Percentiles rank a stretch among this genome's conserved stretches.
These are phyloP conservation scores for Drosophila auraria DNA, from an alignment of 1,140 invertebrate genomes.

Conservation along the genomic window DNA sequence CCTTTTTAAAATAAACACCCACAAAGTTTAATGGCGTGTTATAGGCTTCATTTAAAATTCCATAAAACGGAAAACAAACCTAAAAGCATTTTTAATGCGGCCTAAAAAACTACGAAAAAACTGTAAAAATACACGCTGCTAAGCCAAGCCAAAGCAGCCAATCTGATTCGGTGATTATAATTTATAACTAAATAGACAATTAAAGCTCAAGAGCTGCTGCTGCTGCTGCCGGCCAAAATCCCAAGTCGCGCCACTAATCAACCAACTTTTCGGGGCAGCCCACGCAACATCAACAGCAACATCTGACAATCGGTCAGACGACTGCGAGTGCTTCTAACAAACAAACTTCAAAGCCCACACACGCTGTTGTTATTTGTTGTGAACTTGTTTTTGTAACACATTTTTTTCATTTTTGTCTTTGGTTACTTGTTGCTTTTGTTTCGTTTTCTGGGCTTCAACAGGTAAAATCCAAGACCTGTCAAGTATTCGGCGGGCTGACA, in stretches of 20 bases:
- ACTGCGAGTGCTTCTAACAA: conserved; percentile 75
- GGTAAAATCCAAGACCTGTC: conserved; percentile 58
- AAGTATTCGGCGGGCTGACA: conserved; percentile 68
- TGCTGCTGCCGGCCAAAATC: conserved; percentile 29
- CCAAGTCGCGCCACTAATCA: conserved; percentile 57
- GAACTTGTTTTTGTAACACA: conserved; percentile 65
- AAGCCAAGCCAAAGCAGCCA: not conserved
- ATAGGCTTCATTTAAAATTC: conserved; percentile 16
- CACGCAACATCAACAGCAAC: conserved; percentile 56
- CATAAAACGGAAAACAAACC: conserved; percentile 24
- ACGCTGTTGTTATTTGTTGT: conserved; percentile 64
- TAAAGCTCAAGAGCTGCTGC: conserved; percentile 52
- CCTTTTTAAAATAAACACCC: conserved; percentile 35
- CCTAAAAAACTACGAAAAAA: conserved; percentile 5
- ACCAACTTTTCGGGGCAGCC: conserved; percentile 68
- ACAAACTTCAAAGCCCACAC: conserved; percentile 65
- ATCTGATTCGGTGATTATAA: conserved; percentile 60
- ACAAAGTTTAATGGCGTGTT: conserved; percentile 23
- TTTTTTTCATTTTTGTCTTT: conserved; percentile 55
- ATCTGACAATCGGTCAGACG: conserved; percentile 63
- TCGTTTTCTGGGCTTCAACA: conserved; percentile 61
- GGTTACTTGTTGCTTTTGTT: conserved; percentile 70
- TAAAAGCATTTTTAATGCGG: conserved; percentile 14
- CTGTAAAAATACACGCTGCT: conserved; percentile 7
- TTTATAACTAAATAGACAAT: conserved; percentile 70